These are phyloP conservation scores for Rhizoglyphus robini DNA, from an alignment of 1,140 invertebrate genomes.

Conservation along the genomic window DNA sequence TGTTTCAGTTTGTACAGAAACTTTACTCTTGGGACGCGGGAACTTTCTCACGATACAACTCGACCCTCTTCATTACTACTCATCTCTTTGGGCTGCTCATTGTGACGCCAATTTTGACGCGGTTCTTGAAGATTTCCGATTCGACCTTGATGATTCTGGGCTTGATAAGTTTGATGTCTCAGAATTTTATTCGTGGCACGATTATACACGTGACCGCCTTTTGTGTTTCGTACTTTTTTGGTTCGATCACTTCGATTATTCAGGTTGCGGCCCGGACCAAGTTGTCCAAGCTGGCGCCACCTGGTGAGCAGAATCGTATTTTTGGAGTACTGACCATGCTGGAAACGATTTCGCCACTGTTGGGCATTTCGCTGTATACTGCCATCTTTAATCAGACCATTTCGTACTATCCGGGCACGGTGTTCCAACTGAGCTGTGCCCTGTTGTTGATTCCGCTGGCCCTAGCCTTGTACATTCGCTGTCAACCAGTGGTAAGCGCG, in stretches of 20 bases:
- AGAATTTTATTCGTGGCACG: background rate
- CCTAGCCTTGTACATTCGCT: background rate
- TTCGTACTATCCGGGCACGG: slow-evolving; percentile 9
- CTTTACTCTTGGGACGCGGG: slow-evolving; percentile 19
- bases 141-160: slow-evolving; percentile 7
- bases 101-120: background rate
- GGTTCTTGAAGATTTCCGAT: background rate
- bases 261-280: background rate
- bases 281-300: background rate
- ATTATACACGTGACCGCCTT: background rate
- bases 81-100: background rate
- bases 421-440: slow-evolving; percentile 17
- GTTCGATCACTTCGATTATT: background rate
- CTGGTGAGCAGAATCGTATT: slow-evolving; percentile 2
- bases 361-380: slow-evolving; percentile 4
- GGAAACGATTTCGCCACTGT: slow-evolving; percentile 3
- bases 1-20: slow-evolving; percentile 20
- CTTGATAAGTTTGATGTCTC: background rate
- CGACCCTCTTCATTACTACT: background rate
- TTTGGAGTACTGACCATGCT: slow-evolving; percentile 15
- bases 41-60: slow-evolving; percentile 7
- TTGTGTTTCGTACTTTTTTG: slow-evolving; percentile 3
- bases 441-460: slow-evolving; percentile 5
- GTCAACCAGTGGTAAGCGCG: no score
- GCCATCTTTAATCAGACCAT: slow-evolving; percentile 17